Base-by-base conservation (phyloP, 2,113 vertebrate genomes). In the Gnathonemus echidnorhynchus region DNA sequence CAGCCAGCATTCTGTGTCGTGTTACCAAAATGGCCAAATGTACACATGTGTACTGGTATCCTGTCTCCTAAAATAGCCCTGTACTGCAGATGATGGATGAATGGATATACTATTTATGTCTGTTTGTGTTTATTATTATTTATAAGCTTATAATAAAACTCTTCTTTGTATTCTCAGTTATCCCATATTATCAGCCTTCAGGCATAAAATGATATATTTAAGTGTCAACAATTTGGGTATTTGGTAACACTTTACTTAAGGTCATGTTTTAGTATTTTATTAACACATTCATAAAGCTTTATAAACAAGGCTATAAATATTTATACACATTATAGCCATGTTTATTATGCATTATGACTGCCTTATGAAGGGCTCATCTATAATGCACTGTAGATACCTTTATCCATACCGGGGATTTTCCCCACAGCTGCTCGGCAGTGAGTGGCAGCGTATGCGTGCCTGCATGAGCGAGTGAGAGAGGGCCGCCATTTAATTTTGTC, bases 401-500 rank as follows among this genome's bases (percentile, higher is more conserved):
- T 66, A n/a, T 66, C n/a, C 5, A 66, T 24, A 7, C 5, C 9
- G 1, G 56, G 24, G n/a, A 74, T 74, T 74, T 74, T 74, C 21
- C 19, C 56, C 56, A 62, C 2, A 74, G 66, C 11, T 11, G 3
- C 45, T n/a, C 0, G 0, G 42, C 46, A 5, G 52, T 45, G 53
- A 39, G 53, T 10, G 31, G 11, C 5, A 24, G 87, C 10, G 3
- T 88, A 48, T 53, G 66, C 39, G 80, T 49, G 39, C 7, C 19
- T 58, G 89, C 15, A 53, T 62, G 53, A 2, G 39, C 93, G 95
- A 95, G 94, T 94, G 92, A 95, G 95, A 95, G 95, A 94, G 91
- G 92, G 74, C 88, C 91, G 93, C 95, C 95, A 96, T 96, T 96
- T 95, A 96, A 93, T 96, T 94, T 96, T 96, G 95, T 95, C 93